Evolutionary conservation across 37 sponge, comb jelly and placozoan genomes (phyloP).

Genomic region (Hormiphora californensis): DNA sequence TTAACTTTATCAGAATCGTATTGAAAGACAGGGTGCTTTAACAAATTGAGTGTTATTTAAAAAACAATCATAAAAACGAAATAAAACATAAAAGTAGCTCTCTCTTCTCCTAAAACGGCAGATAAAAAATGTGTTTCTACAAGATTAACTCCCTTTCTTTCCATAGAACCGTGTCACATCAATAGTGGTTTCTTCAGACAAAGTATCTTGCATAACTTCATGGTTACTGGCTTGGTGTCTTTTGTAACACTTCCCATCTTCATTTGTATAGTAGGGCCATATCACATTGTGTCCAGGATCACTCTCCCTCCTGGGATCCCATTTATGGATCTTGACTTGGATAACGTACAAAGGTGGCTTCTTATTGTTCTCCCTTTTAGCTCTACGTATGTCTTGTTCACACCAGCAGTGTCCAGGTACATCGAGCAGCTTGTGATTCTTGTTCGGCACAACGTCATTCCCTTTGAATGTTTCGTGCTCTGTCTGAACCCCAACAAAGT

Average conservation of each 20-base stretch:
- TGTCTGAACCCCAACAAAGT: background rate
- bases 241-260: conserved; percentile 44
- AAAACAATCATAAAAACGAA: no score
- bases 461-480: background rate
- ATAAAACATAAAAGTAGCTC: no score
- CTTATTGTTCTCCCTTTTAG: background rate
- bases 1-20: no score
- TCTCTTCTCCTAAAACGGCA: no score
- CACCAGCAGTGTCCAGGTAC: conserved; percentile 29
- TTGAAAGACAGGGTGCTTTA: no score
- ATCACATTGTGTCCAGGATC: background rate
- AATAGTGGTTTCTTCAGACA: conserved; percentile 18
- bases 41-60: no score
- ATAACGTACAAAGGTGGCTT: conserved; percentile 7
- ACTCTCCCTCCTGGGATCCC: background rate
- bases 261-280: conserved; percentile 28
- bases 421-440: conserved; percentile 6
- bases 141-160: no score
- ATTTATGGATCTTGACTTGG: background rate
- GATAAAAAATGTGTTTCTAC: no score
- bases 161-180: no score
- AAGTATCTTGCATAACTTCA: conserved; percentile 1
- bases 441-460: no score
- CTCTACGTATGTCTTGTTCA: background rate
- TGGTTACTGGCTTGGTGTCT: conserved; percentile 37